Base-by-base conservation (phyloP, 2,797 vertebrate genomes). In the Momotus momota region DNA sequence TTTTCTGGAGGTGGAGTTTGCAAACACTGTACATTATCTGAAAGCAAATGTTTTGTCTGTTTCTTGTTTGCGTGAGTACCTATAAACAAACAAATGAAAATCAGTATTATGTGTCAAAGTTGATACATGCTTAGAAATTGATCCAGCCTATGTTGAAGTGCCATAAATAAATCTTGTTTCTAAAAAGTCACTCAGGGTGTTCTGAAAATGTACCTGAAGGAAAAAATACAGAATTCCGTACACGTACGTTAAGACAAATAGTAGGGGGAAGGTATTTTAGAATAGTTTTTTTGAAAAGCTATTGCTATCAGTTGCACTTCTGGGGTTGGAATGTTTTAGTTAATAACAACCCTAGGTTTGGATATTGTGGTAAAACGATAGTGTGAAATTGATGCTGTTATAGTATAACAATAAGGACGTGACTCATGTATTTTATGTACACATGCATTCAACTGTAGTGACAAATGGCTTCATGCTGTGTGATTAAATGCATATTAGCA, bases 401-500 rank as follows among this genome's bases (percentile, higher is more conserved):
- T 97, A 98, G n/a, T 98, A 97, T 98, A 98, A 98, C 98, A 98
- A 97, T 98, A 98, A 98, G 97, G 98, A 98, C 81, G 97, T 98
- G 98, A 98, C 97, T 97, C 97, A 95, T 98, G 97, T 97, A 97
- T 98, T 98, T 98, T 98, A 98, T 98, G 97, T 97, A 98, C 98
- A 97, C 98, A 97, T 95, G 97, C 98, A 97, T 97, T 98, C 97
- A 98, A 97, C 98, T 98, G 97, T 97, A 97, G 97, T 98, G 98
- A 98, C 98, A 98, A 98, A 98, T 98, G 96, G 96, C 95, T 98
- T 98, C 97, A 97, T 98, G 97, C 98, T 97, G 96, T 98, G 98
- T 98, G 98, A 98, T 99, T 98, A 98, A 99, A 98, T 98, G 98
- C 98, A 98, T 98, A 98, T 98, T 98, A 98, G 98, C 96, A 95